Evolutionary conservation across 2,113 vertebrate species (phyloP).

Genomic region (Podiceps cristatus): DNA sequence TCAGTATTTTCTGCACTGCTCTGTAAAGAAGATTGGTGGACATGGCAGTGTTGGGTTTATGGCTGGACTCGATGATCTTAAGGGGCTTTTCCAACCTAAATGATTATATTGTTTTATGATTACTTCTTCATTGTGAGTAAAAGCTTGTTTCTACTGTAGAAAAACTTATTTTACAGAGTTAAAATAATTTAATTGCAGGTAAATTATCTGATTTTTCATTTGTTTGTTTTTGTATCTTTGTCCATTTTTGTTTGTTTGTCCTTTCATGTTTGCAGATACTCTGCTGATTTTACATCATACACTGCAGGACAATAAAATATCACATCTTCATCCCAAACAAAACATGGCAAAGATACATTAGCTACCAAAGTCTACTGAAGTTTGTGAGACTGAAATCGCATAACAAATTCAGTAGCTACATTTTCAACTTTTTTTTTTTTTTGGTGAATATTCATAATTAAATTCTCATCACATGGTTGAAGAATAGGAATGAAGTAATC

Average conservation of each 20-base stretch:
- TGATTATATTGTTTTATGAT: not conserved
- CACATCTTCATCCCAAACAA: not conserved
- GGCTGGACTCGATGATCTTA: not conserved
- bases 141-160: not conserved
- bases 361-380: not conserved
- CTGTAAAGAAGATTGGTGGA: not conserved
- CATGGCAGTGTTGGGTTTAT: not conserved
- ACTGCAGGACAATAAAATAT: not conserved
- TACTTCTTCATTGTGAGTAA: constrained; percentile 9
- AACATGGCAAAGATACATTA: not conserved
- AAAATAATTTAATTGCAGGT: not conserved
- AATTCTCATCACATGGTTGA: not conserved
- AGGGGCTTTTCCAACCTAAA: not conserved
- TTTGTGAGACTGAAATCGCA: not conserved
- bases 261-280: not conserved
- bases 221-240: not conserved
- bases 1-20: not conserved
- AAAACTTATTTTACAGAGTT: not conserved
- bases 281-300: not conserved
- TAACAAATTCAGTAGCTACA: not conserved
- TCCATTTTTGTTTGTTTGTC: not conserved
- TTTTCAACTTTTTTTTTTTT: not conserved
- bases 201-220: not conserved
- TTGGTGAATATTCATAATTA: not conserved
- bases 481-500: not conserved